Base-by-base conservation (phyloP, 1,140 invertebrate genomes). In the Eubasilissa regina region DNA sequence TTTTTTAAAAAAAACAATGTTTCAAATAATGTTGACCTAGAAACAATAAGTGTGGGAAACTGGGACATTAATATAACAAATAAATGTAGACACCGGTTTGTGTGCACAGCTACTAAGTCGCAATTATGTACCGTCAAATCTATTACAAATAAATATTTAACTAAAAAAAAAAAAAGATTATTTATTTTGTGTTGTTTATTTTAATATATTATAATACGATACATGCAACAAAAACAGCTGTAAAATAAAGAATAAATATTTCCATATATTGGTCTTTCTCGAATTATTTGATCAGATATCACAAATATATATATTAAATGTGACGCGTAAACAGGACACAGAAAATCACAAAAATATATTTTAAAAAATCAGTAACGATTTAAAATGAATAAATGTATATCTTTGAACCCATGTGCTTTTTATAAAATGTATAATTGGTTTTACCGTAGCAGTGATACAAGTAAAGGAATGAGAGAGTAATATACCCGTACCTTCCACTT, bases 21-120 rank as follows among this genome's bases (percentile, higher is more conserved):
- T 58, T 58, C 55, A 58, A 58, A 58, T 19, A 58, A 12, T 58
- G 9, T 62, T 68, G 64, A 68, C 64, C 64, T 12, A 68, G 64
- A 62, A 62, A n/a, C 35, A 64, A 25, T 44, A 68, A 68, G 64
- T 68, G 64, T 68, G 64, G 64, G 64, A 68, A 68, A 15, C 7
- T 45, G 64, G 64, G 17, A 68, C 64, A 15, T 44, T n/a, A 47
- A 17, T 45, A 44, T 68, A 58, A 58, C 55, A 58, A 58, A 58
- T 58, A 58, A 58, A 19, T 19, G 17, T 58, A 58, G 17, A 58
- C 0, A 6, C 58, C n/a, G 4, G 19, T 12, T 3, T 4, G 6
- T 10, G 3, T 64, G 12, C 12, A 4, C n/a, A 64, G 64, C n/a
- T 17, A 68, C 64, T 48, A 68, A 68, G 9, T 35, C 6, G 25